Base-by-base conservation (phyloP, 2,113 vertebrate genomes). In the Megalops atlanticus region DNA sequence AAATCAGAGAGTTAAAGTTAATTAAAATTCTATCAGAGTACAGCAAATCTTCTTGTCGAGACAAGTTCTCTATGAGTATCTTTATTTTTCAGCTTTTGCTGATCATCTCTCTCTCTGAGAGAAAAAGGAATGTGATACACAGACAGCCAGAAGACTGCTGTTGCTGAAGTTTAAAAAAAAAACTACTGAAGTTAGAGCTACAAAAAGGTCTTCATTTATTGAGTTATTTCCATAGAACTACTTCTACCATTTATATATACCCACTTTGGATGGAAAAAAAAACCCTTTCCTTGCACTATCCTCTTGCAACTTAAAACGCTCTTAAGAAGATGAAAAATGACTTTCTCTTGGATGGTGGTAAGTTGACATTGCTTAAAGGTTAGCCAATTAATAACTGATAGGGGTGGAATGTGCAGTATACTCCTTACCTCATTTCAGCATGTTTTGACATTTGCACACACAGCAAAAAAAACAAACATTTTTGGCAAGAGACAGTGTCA, bases 311-410 rank as follows among this genome's bases (percentile, higher is more conserved):
- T 85, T 86, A 85, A 92, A 89, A 90, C 89, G 87, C 89, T 83
- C 79, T 89, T 77, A 86, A 87, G 88, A 89, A 91, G 33, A 27
- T 89, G 86, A 89, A 85, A 83, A 83, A 86, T 78, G 79, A 77
- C 79, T 90, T 85, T 87, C 54, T 87, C 90, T 86, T 85, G 92
- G 93, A 92, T 83, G 89, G 90, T 88, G 90, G 87, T 93, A 92
- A 92, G 93, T 85, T 90, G 92, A 93, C 91, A 84, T 86, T 87
- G 92, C 94, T 91, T 89, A 88, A 95, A 94, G 94, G 93, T 93
- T 94, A 93, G 93, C 93, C 92, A 94, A 90, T 87, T 78, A 85
- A 91, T 92, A 95, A 91, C 89, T 90, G 93, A 95, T 92, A 94
- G 33, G 87, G 91, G 85, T 94, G 94, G 93, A 95, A 94, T 95